Conservation (phyloP, 2,888 invertebrate genomes). For the Timema podura region DNA sequence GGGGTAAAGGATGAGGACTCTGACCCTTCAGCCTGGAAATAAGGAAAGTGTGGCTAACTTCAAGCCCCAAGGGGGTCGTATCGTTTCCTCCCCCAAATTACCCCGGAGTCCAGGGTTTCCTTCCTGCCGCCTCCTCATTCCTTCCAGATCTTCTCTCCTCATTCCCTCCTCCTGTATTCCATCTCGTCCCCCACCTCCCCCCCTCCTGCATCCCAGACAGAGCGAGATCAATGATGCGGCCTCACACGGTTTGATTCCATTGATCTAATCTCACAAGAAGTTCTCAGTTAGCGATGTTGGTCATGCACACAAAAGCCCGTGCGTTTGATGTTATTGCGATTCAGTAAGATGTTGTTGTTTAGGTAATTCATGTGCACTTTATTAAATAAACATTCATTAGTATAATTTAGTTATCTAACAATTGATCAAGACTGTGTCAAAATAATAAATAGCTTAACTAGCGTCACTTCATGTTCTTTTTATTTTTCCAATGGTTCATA, state of each 20-base stretch:
- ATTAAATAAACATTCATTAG: no score
- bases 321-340: no score
- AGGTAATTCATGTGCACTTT: no score
- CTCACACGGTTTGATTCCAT: background rate
- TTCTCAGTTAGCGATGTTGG: background rate
- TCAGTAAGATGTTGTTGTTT: no score
- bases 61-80: constrained; percentile 21
- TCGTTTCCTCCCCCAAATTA: constrained; percentile 7
- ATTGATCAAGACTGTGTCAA: no score
- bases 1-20: background rate
- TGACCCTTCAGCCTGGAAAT: constrained; percentile 14
- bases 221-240: constrained; percentile 3
- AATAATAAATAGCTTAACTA: no score
- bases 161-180: background rate
- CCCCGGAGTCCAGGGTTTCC: constrained; percentile 16
- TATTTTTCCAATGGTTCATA: no score
- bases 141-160: background rate
- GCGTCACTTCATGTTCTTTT: no score
- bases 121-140: constrained; percentile 1
- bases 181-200: background rate
- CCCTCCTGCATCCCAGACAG: background rate
- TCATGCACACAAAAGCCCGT: no score
- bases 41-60: constrained; percentile 23
- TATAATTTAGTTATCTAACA: no score
- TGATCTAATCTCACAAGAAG: background rate